Conservation (phyloP, 2,113 vertebrate genomes). For the Procapra przewalskii region DNA sequence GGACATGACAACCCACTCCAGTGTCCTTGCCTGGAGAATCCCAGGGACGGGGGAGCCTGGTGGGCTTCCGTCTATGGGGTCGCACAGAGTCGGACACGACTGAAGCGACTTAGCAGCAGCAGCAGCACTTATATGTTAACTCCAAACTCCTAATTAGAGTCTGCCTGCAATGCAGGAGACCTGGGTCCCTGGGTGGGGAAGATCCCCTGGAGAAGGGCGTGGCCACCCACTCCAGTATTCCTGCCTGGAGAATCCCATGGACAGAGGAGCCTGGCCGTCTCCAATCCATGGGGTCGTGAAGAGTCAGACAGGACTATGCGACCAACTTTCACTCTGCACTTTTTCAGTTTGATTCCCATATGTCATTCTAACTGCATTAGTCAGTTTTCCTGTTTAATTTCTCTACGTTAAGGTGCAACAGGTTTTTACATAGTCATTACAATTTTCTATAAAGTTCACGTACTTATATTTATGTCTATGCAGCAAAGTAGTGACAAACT, state of each 20-base stretch:
- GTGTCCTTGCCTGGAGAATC: too few species aligned
- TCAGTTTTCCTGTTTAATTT: not conserved
- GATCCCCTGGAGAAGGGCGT: not conserved
- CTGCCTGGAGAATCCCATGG: not conserved
- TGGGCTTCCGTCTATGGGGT: too few species aligned
- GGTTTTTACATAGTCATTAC: not conserved
- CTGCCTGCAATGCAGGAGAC: not conserved
- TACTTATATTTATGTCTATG: not conserved
- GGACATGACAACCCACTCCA: too few species aligned
- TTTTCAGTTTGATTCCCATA: not conserved
- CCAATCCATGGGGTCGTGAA: not conserved
- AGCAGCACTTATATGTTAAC: too few species aligned
- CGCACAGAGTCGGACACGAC: too few species aligned
- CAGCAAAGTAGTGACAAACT: rapidly evolving
- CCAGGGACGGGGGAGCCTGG: too few species aligned
- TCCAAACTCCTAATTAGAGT: not conserved
- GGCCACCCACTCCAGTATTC: not conserved
- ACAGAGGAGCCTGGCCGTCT: not conserved
- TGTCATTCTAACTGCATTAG: not conserved
- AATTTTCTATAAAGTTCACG: not conserved
- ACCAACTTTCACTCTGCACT: not conserved
- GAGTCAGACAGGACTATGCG: rapidly evolving
- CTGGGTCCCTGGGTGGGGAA: not conserved
- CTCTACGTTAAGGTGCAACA: not conserved
- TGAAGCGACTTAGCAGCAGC: too few species aligned